Percentiles rank a stretch among this genome's conserved stretches.
phyloP scores from a whole-genome alignment of 2,113 vertebrate species.

The Ciconia boyciana region DNA sequence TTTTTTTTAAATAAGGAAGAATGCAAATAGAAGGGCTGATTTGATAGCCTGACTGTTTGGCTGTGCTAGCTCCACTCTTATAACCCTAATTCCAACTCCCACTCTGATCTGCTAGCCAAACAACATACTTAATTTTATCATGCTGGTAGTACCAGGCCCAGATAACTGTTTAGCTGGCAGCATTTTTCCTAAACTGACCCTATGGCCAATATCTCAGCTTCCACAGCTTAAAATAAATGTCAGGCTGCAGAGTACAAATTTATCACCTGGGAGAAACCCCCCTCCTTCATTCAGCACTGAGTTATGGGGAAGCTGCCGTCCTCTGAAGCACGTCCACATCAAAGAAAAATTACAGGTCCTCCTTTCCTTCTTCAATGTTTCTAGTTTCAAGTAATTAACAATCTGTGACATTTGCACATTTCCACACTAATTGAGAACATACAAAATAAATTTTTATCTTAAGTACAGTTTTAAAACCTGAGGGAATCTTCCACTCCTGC shows the following conservation, averaged over 20 bases:
- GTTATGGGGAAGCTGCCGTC: background rate
- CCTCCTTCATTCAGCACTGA: background rate
- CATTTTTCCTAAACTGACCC: conserved; percentile 26
- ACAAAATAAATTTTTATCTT: background rate
- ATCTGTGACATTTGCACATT: background rate
- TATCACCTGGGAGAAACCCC: background rate
- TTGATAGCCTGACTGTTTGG: background rate
- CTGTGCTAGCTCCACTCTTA: background rate
- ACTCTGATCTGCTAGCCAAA: conserved; percentile 28
- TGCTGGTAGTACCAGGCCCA: conserved; percentile 48
- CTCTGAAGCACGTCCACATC: background rate
- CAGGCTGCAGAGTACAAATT: background rate
- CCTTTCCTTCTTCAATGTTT: background rate
- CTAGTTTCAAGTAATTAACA: conserved; percentile 9
- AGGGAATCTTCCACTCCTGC: background rate
- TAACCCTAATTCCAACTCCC: conserved; percentile 26
- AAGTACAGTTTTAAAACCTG: background rate
- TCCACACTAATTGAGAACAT: conserved; percentile 9
- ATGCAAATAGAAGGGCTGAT: background rate
- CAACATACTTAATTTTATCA: background rate
- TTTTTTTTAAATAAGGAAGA: background rate
- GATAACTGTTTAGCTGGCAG: conserved; percentile 3
- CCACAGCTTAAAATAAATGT: background rate
- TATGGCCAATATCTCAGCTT: background rate
- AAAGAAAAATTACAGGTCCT: background rate